Evolutionary conservation across 2,888 invertebrate species (phyloP).

Genomic region (Sepioteuthis lessoniana): DNA sequence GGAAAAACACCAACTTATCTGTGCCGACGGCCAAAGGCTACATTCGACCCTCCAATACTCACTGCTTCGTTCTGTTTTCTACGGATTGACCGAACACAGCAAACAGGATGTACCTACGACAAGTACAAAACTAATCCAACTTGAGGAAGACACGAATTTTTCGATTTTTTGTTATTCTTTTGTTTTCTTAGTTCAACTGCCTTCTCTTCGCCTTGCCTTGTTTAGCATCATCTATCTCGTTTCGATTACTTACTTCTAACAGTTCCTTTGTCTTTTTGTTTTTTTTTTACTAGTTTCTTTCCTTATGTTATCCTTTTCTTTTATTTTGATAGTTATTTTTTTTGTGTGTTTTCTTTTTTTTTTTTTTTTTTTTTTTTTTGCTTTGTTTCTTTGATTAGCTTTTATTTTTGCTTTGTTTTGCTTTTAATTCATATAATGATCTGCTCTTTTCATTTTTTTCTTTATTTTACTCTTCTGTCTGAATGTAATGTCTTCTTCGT

Average conservation of each 20-base stretch:
- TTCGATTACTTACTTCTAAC: not conserved
- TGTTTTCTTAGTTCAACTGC: not conserved
- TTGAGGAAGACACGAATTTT: not conserved
- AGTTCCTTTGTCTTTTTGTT: not conserved
- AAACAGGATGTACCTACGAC: constrained; percentile 33
- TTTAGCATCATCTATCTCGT: not conserved
- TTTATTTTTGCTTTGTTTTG: too few relatives aligned
- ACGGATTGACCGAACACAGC: constrained; percentile 8
- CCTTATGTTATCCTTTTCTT: not conserved
- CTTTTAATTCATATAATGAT: too few relatives aligned
- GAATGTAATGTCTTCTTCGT: not conserved
- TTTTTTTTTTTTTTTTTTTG: not conserved
- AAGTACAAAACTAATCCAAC: constrained; percentile 21
- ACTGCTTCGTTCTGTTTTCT: not conserved
- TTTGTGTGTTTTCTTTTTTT: too few relatives aligned
- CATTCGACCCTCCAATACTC: constrained; percentile 5
- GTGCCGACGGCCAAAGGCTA: not conserved
- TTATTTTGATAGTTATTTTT: not conserved
- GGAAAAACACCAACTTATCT: constrained; percentile 33
- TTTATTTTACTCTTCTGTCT: not conserved
- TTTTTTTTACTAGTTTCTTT: not conserved
- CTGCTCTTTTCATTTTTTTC: not conserved
- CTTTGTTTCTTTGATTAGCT: too few relatives aligned
- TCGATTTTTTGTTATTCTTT: not conserved
- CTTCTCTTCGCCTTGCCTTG: not conserved